A percentile compares a stretch with the other conserved stretches of the same genome.
Conservation (phyloP, 2,888 invertebrate genomes). For the Andrena praecox region DNA sequence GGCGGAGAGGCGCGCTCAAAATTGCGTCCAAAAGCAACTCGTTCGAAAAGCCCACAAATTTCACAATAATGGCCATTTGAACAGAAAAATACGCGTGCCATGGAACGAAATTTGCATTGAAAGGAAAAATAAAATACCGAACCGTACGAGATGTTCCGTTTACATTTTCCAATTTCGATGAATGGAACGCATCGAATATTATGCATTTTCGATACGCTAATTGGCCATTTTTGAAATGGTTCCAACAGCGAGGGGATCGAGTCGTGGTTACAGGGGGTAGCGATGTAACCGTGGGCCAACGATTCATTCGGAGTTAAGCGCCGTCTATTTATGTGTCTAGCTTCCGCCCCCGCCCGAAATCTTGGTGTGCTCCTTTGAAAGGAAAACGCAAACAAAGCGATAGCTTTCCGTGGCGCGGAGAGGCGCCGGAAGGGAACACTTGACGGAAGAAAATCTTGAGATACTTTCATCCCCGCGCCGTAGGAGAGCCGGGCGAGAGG, state of each 20-base stretch:
- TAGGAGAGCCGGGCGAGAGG: conserved; percentile 26
- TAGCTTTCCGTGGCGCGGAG: conserved; percentile 42
- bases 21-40: too few species aligned
- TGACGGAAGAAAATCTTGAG: conserved; percentile 63
- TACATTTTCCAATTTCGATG: not conserved
- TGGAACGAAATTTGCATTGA: too few species aligned
- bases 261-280: not conserved
- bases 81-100: too few species aligned
- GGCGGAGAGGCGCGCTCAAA: too few species aligned
- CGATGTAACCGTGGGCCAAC: not conserved
- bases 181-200: not conserved
- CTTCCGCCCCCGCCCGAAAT: conserved; percentile 37
- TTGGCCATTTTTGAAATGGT: conserved; percentile 15
- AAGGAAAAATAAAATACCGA: too few species aligned
- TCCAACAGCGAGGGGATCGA: conserved; percentile 7
- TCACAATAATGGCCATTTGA: too few species aligned
- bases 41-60: too few species aligned
- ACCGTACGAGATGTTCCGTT: too few species aligned
- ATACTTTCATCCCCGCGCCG: conserved; percentile 56
- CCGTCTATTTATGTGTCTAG: conserved; percentile 49
- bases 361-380: conserved; percentile 46
- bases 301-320: conserved; percentile 5
- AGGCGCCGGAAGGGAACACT: conserved; percentile 48
- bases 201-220: not conserved
- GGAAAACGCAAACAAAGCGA: conserved; percentile 65